Evolutionary conservation across 1,140 invertebrate species (phyloP).

Genomic region (Drosophila ercepeae): DNA sequence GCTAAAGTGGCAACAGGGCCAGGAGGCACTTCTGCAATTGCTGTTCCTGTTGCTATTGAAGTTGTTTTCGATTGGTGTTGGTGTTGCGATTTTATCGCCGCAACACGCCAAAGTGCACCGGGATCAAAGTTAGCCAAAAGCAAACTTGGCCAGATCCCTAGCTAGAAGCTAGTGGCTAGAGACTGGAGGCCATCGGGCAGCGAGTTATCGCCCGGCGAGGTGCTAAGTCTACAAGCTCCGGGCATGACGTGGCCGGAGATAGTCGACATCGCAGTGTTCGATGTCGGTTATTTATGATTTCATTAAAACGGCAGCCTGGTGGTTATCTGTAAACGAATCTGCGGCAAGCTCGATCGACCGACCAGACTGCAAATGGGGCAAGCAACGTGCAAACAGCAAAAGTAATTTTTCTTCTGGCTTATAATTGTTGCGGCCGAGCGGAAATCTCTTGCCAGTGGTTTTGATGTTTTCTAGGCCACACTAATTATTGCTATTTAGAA

Average conservation of each 20-base stretch:
- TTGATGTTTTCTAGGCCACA: constrained; percentile 80
- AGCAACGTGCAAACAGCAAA: constrained; percentile 79
- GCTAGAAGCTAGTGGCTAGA: not conserved
- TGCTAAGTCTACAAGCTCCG: constrained; percentile 74
- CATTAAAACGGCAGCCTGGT: constrained; percentile 80
- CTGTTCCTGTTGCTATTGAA: constrained; percentile 8
- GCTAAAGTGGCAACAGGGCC: constrained; percentile 31
- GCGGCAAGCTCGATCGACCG: constrained; percentile 34
- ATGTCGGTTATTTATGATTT: constrained; percentile 82
- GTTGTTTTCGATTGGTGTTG: not conserved
- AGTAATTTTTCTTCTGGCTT: constrained; percentile 73
- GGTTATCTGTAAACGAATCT: constrained; percentile 77
- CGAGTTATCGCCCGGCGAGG: constrained; percentile 54
- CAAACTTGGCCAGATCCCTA: constrained; percentile 11
- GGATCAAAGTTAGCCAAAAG: constrained; percentile 68
- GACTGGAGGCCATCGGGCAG: constrained; percentile 17
- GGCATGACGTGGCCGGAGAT: constrained; percentile 59
- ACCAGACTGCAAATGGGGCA: constrained; percentile 57
- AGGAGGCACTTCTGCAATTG: constrained; percentile 30
- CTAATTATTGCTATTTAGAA: constrained; percentile 83
- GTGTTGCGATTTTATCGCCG: constrained; percentile 63
- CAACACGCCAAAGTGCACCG: constrained; percentile 74
- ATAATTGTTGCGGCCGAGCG: constrained; percentile 70
- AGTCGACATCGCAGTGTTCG: constrained; percentile 56
- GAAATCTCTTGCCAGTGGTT: constrained; percentile 61